Evolutionary conservation across 1,140 invertebrate genomes (phyloP).

Genomic region (Aradophagus sp.): DNA sequence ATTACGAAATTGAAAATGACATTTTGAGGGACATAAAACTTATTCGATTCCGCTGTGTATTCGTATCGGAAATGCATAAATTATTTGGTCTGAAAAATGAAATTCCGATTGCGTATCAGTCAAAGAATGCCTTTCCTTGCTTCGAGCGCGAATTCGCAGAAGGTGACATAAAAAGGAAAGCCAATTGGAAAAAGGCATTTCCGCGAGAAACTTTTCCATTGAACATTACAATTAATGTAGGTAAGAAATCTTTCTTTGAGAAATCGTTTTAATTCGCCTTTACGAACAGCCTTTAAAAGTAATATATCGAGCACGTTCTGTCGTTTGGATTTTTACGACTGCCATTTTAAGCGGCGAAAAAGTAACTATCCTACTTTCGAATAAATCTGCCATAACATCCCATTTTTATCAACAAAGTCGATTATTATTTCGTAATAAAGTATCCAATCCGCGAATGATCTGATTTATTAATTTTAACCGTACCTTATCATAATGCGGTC

Average conservation of each 20-base stretch:
- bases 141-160: too few species aligned
- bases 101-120: too few species aligned
- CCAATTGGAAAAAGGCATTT: conserved; percentile 16
- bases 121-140: too few species aligned
- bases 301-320: conserved; percentile 14
- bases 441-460: too few species aligned
- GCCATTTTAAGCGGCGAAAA: conserved; percentile 5
- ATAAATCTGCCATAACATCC: conserved; percentile 2
- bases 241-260: conserved; percentile 23
- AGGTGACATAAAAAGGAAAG: too few species aligned
- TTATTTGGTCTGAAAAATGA: too few species aligned
- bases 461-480: too few species aligned
- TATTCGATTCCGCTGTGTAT: too few species aligned
- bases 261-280: conserved; percentile 16
- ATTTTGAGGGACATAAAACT: too few species aligned
- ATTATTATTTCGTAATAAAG: not conserved
- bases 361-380: not conserved
- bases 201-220: conserved; percentile 4
- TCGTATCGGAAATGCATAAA: too few species aligned
- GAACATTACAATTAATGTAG: conserved; percentile 22
- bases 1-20: too few species aligned
- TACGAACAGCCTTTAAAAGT: conserved; percentile 6
- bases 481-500: too few species aligned
- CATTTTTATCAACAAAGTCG: not conserved
- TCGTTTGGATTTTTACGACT: conserved; percentile 15